A percentile compares a stretch with the other conserved stretches of the same genome.
Evolutionary conservation across 2,113 vertebrate genomes (phyloP).

Genomic region (Peucedramus taeniatus): DNA sequence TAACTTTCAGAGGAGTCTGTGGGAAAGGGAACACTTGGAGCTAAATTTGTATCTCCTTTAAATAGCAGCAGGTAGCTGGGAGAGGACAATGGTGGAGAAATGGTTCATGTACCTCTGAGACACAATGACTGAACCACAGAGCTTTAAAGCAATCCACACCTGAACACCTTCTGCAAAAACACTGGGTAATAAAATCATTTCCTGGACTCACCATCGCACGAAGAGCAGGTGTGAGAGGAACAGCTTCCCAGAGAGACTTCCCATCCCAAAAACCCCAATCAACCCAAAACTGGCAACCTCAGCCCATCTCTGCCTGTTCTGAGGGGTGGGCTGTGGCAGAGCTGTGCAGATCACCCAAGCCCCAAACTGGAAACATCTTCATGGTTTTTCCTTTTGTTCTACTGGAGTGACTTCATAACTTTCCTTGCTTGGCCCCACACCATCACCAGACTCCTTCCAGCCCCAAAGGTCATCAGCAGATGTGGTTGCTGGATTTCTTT

Average conservation of each 20-base stretch:
- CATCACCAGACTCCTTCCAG: conserved; percentile 35
- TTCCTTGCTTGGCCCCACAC: neutral
- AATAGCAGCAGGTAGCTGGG: neutral
- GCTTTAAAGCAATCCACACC: neutral
- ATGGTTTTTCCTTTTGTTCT: conserved; percentile 2
- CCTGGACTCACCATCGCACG: neutral
- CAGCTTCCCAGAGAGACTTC: neutral
- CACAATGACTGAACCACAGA: neutral
- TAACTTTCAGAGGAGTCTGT: neutral
- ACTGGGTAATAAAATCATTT: rapidly evolving
- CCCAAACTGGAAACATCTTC: neutral
- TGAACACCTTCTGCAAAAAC: neutral
- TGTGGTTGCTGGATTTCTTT: neutral
- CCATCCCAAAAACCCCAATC: neutral
- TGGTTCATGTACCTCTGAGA: neutral
- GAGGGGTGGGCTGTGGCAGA: neutral
- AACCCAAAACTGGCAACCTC: neutral
- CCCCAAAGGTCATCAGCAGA: conserved; percentile 13
- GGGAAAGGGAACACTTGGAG: neutral
- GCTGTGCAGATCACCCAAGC: neutral
- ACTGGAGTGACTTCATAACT: conserved; percentile 11
- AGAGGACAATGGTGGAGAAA: neutral
- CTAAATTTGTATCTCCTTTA: neutral
- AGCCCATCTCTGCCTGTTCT: neutral
- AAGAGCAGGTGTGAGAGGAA: neutral